Percentiles rank a stretch among this genome's conserved stretches.
Conservation (phyloP, 2,797 vertebrate species). For the Sebastes hopkinsi region DNA sequence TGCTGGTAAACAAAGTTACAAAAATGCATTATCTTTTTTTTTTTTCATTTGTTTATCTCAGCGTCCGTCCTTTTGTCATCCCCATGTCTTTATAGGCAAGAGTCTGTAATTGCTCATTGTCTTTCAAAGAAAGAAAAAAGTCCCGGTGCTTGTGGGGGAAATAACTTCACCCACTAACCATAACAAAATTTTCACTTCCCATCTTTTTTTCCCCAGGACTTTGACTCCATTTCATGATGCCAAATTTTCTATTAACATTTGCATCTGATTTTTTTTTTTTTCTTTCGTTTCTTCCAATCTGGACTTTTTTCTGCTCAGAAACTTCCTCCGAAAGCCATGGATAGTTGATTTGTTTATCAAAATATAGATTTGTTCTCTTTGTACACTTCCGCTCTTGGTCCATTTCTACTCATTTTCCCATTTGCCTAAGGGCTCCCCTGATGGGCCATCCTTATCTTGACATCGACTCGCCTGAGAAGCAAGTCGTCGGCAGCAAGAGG, state of each 20-base stretch:
- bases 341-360: conserved; percentile 80
- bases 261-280: conserved; percentile 47
- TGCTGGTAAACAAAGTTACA: conserved; percentile 90
- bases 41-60: conserved; percentile 70
- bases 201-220: conserved; percentile 28
- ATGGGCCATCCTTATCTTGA: conserved; percentile 54
- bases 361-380: conserved; percentile 84
- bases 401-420: conserved; percentile 48
- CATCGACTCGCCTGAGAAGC: conserved; percentile 61
- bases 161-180: conserved; percentile 3
- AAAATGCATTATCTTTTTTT: conserved; percentile 84
- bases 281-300: conserved; percentile 11
- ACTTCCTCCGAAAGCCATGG: conserved; percentile 62
- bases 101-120: conserved; percentile 64
- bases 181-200: conserved; percentile 36
- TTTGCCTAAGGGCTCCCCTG: conserved; percentile 41
- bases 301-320: conserved; percentile 47
- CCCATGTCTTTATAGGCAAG: conserved; percentile 44
- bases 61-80: conserved; percentile 63
- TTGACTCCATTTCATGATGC: conserved; percentile 52
- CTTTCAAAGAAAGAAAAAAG: conserved; percentile 42
- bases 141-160: conserved; percentile 25
- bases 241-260: conserved; percentile 60
- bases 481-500: conserved; percentile 65
- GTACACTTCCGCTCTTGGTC: conserved; percentile 74